Conservation (phyloP, 2,888 invertebrate species). For the Omphaloscelis lunosa region DNA sequence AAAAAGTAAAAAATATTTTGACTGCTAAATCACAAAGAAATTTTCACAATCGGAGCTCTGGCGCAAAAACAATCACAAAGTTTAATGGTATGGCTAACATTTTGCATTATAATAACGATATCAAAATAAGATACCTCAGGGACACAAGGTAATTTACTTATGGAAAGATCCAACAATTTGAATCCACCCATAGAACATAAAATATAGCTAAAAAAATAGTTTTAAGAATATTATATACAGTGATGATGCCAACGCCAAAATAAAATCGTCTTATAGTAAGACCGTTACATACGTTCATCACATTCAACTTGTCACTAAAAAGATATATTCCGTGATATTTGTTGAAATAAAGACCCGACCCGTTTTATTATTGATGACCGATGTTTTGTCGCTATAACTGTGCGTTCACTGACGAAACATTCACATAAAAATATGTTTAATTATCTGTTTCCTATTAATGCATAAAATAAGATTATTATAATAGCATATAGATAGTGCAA, state of each 20-base stretch:
- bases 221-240: not conserved
- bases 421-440: not conserved
- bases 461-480: not conserved
- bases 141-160: not conserved
- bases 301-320: not conserved
- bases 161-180: not conserved
- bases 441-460: not conserved
- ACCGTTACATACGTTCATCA: not conserved
- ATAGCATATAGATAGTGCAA: not conserved
- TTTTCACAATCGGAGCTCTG: conserved; percentile 27
- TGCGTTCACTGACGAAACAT: not conserved
- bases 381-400: not conserved
- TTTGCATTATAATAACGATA: conserved; percentile 49
- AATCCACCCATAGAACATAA: not conserved
- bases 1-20: conserved; percentile 45
- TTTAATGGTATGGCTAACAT: conserved; percentile 28
- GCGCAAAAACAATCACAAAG: conserved; percentile 38
- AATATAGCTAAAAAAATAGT: not conserved
- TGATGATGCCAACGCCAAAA: not conserved
- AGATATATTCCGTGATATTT: not conserved
- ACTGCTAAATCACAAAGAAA: conserved; percentile 49
- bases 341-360: not conserved
- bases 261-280: not conserved
- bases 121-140: not conserved
- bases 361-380: not conserved